Base-by-base conservation (phyloP, 2,797 vertebrate genomes). In the Champsocephalus gunnari region DNA sequence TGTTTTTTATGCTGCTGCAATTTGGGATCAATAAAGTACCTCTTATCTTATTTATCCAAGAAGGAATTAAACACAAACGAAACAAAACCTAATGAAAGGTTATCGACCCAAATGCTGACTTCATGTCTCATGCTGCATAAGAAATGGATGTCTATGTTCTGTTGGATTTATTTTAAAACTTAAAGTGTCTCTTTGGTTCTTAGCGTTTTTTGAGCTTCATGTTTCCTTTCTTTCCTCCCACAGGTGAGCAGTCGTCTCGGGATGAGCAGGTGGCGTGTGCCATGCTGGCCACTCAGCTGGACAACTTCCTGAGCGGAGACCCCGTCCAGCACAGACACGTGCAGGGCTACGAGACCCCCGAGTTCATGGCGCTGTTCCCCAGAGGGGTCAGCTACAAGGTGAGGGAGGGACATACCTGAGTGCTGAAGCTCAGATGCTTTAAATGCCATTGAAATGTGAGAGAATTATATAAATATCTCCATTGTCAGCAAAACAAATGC, bases 361-460 rank as follows among this genome's bases (percentile, higher is more conserved):
- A 95, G 86, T 98, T 98, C 93, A 97, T 98, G 97, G 76, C 66
- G 2, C 96, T 97, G 28, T 99, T 98, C 79, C 96, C 96, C 4
- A 87, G 66, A 0, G 96, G 97, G 11, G 80, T 99, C 89, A 97
- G 95, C 90, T 98, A 97, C 92, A 97, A 96, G 96, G 97, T 98
- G 69, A 79, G 88, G 43, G 21, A 2, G 28, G 2, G 34, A 21
- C 0, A 5, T 32, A 13, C 14, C 8, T 4, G 51, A 54, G 16
- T 41, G 44, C 54, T 48, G 16, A 12, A 5, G 4, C 34, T 34
- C 13, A 16, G 57, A n/a, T 14, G 28, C 21, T 48, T 72, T 7
- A 65, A 28, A 32, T 4, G 7, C 6, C n/a, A 32, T 12, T 14
- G 1, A 61, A 60, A 34, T 14, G 12, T 32, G 14, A 71, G 17